These are phyloP conservation scores for Dinocampus coccinellae DNA, from an alignment of 2,888 invertebrate species.

Conservation along the genomic window DNA sequence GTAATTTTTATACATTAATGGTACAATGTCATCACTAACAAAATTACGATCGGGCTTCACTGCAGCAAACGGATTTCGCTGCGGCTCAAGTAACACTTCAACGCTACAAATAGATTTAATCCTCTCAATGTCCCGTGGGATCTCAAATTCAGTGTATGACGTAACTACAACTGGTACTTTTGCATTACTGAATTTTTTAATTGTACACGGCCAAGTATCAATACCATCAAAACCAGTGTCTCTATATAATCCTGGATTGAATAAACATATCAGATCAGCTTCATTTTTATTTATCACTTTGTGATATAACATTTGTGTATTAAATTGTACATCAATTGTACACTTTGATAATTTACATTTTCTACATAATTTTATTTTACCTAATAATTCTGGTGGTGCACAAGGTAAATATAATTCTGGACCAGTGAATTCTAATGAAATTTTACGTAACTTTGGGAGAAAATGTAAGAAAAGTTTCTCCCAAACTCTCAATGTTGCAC, in stretches of 20 bases:
- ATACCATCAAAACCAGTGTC: constrained; percentile 74
- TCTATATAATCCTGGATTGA: constrained; percentile 81
- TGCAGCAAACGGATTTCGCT: constrained; percentile 77
- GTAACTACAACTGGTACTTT: constrained; percentile 76
- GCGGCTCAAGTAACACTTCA: constrained; percentile 72
- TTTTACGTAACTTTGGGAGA: constrained; percentile 71
- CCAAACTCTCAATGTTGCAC: constrained; percentile 78
- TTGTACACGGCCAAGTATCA: constrained; percentile 79
- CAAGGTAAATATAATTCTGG: constrained; percentile 75
- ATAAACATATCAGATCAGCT: constrained; percentile 75
- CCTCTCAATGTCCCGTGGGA: constrained; percentile 75
- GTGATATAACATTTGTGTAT: constrained; percentile 65
- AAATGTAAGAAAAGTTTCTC: constrained; percentile 79
- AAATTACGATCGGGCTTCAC: constrained; percentile 81
- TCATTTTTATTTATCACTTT: constrained; percentile 57
- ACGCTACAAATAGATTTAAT: constrained; percentile 72
- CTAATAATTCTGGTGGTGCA: constrained; percentile 73
- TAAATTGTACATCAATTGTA: constrained; percentile 54
- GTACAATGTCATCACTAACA: constrained; percentile 79
- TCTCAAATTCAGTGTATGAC: constrained; percentile 78
- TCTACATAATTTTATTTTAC: constrained; percentile 67
- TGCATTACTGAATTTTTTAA: constrained; percentile 72
- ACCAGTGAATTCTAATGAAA: constrained; percentile 76
- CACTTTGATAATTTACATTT: constrained; percentile 50
- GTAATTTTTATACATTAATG: constrained; percentile 81